Base-by-base conservation (phyloP, 2,888 invertebrate genomes). In the Parnassius apollo region DNA sequence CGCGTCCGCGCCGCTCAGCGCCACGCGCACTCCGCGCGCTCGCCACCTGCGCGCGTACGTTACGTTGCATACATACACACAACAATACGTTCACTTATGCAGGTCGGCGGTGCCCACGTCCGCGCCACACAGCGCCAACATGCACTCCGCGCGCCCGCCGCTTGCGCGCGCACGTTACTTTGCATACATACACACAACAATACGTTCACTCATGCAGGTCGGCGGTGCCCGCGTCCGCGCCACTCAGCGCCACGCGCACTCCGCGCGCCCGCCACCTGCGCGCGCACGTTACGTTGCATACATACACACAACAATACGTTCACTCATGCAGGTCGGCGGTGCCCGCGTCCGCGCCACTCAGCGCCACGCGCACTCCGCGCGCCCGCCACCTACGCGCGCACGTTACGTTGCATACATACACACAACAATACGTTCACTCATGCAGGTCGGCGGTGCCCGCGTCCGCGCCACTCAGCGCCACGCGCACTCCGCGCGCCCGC, bases 31-130 rank as follows among this genome's bases (percentile, higher is more conserved):
- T 65, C 96, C 96, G 18, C 77, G 81, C 74, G 92, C 93, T 65
- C 93, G 89, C 94, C 94, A 94, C 54, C 92, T 74, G 66, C 94
- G 54, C 84, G 11, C 96, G 97, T 74, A 94, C 96, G 56, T 44
- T 46, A 11, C 45, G 10, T 12, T 45, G 45, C 13, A 22, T 44
- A 22, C 57, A 9, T 4, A 44, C 18, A 11, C 13, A 42, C 35
- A 10, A 18, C 56, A 25, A 46, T 3, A 10, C 12, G 11, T 45
- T 42, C 42, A 42, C 42, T 18, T 1, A 42, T 9, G 9, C 42
- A 42, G 42, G 42, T 42, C 8, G 9, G 9, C 42, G 42, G 7
- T 42, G 7, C 9, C 42, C 42, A 1, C 42, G 42, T 42, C 42
- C 9, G 18, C 18, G 18, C 18, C 94, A 18, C 94, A 94, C 65